phyloP scores from a whole-genome alignment of 2,797 vertebrate species.

The Darevskia mixta region DNA sequence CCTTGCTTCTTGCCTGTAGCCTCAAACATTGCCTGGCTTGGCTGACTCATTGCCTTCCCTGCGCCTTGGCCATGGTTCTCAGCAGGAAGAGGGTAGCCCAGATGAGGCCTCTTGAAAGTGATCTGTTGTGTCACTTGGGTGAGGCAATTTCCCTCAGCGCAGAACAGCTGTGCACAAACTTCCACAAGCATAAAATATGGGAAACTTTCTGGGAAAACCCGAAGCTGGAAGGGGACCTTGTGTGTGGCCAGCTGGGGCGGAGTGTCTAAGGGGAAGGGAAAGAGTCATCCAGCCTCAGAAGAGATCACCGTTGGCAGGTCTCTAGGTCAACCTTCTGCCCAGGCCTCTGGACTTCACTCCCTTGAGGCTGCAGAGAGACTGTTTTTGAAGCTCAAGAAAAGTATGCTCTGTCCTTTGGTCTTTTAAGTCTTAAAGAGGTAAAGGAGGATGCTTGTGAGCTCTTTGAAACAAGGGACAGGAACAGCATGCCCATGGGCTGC shows the following conservation, averaged over 20 bases:
- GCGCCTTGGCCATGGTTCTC: no score
- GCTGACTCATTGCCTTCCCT: no score
- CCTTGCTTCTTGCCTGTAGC: no score
- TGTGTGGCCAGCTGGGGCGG: neutral
- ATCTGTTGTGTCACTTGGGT: neutral
- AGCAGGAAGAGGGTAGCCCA: no score
- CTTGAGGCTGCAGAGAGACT: neutral
- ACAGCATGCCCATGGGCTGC: neutral
- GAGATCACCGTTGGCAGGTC: neutral
- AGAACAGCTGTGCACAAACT: neutral
- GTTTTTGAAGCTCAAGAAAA: neutral
- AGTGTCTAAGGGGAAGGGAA: neutral
- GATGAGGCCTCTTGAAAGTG: no score
- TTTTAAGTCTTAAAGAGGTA: neutral
- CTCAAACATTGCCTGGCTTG: no score
- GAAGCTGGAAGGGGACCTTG: neutral
- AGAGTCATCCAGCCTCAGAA: neutral
- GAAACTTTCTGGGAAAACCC: neutral
- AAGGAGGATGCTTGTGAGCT: neutral
- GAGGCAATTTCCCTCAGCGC: neutral
- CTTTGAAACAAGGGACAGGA: neutral
- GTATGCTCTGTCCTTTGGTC: neutral
- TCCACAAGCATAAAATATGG: neutral
- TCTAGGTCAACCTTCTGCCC: neutral
- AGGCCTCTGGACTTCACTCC: neutral